These are phyloP conservation scores for Dendroctonus valens DNA, from an alignment of 1,140 invertebrate genomes.

Conservation along the genomic window DNA sequence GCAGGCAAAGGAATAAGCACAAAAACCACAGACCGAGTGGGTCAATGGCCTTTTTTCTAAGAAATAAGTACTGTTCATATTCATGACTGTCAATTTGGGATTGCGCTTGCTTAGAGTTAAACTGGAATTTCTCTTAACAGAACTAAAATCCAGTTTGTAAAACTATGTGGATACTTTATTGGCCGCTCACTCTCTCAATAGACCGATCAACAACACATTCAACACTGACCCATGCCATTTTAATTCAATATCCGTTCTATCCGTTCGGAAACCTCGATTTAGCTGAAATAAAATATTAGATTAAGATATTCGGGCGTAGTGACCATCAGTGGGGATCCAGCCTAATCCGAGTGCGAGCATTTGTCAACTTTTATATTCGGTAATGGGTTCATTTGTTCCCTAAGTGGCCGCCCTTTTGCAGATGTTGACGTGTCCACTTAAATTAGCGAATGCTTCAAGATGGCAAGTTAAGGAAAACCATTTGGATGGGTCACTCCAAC, in stretches of 20 bases:
- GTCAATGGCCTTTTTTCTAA: too few species aligned
- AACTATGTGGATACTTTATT: not conserved
- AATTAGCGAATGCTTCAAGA: slow-evolving; percentile 27
- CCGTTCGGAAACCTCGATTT: not conserved
- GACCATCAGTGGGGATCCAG: slow-evolving; percentile 30
- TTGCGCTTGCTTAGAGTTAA: not conserved
- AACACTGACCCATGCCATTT: not conserved
- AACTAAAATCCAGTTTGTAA: not conserved
- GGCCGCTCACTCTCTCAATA: not conserved
- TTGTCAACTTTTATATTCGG: slow-evolving; percentile 43
- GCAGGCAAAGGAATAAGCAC: too few species aligned
- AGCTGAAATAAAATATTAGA: slow-evolving; percentile 32
- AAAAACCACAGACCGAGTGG: too few species aligned
- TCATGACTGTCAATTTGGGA: not conserved
- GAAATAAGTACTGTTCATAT: too few species aligned
- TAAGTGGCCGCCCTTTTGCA: slow-evolving; percentile 37
- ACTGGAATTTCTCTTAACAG: not conserved
- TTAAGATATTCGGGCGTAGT: slow-evolving; percentile 37
- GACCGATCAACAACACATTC: not conserved
- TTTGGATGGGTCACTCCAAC: too few species aligned
- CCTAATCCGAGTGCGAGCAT: slow-evolving; percentile 38
- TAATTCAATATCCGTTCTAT: not conserved
- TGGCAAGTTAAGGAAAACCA: too few species aligned
- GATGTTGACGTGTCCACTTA: slow-evolving; percentile 36
- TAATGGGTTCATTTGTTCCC: slow-evolving; percentile 40